Evolutionary conservation across 2,797 vertebrate genomes (phyloP).

Genomic region (Sylvia borin): DNA sequence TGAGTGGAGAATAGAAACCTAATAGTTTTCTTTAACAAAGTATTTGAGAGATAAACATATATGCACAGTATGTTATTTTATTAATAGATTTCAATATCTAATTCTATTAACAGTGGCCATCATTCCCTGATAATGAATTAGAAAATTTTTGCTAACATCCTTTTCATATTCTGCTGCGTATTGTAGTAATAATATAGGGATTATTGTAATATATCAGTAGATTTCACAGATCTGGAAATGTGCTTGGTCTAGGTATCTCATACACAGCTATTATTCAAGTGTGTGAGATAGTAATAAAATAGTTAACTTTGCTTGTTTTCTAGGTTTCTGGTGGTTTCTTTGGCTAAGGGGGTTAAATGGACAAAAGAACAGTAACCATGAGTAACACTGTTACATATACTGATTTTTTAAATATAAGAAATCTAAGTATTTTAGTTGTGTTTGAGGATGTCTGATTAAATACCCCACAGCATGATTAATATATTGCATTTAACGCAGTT

Average conservation of each 20-base stretch:
- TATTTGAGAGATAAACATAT: not conserved
- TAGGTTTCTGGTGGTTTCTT: not conserved
- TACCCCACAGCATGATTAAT: not conserved
- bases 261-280: not conserved
- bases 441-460: not conserved
- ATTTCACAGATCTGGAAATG: not conserved
- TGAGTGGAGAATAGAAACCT: not conserved
- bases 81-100: not conserved
- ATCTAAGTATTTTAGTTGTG: not conserved
- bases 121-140: not conserved
- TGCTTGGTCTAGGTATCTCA: not conserved
- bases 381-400: not conserved
- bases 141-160: not conserved
- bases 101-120: not conserved
- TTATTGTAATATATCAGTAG: not conserved
- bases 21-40: not conserved
- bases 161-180: not conserved
- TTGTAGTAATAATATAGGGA: not conserved
- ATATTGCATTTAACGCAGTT: not conserved
- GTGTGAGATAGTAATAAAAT: not conserved
- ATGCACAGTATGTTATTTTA: not conserved
- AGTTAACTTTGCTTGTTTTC: not conserved
- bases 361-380: not conserved
- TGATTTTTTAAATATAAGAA: not conserved
- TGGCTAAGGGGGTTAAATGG: rapidly evolving